These are phyloP conservation scores for Bombyx mori DNA, from an alignment of 1,140 invertebrate genomes.

Conservation along the genomic window DNA sequence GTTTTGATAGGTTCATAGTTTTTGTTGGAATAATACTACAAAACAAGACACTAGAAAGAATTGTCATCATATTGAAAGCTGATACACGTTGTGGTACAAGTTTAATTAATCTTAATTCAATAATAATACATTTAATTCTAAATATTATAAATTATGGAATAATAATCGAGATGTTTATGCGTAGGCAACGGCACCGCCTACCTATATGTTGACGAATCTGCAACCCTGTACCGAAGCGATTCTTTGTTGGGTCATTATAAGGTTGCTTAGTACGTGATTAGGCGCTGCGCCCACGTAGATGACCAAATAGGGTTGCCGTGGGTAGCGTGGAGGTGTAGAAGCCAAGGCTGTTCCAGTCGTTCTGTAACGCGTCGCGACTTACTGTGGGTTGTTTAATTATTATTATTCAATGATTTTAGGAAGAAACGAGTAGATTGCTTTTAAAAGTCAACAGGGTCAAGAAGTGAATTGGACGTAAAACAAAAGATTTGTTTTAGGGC, in stretches of 20 bases:
- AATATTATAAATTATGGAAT: conserved; percentile 28
- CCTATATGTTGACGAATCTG: conserved; percentile 46
- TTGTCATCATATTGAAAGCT: too few relatives aligned
- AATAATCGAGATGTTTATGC: conserved; percentile 37
- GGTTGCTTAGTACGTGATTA: conserved; percentile 57
- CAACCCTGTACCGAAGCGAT: conserved; percentile 55
- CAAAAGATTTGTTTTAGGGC: too few relatives aligned
- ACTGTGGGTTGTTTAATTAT: conserved; percentile 62
- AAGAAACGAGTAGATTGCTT: too few relatives aligned
- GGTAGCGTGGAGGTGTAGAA: conserved; percentile 62
- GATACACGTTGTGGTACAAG: too few relatives aligned
- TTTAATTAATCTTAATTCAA: neutral
- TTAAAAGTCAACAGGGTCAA: too few relatives aligned
- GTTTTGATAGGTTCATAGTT: too few relatives aligned
- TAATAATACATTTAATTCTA: conserved; percentile 13
- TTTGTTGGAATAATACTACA: too few relatives aligned
- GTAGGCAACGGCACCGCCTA: conserved; percentile 50
- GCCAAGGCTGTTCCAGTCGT: conserved; percentile 62
- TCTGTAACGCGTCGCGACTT: conserved; percentile 45
- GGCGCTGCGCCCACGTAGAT: conserved; percentile 53
- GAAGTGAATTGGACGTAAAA: too few relatives aligned
- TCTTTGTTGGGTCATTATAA: conserved; percentile 59
- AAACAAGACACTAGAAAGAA: too few relatives aligned
- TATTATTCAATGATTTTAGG: conserved; percentile 3
- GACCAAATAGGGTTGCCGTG: conserved; percentile 68